Base-by-base conservation (phyloP, 2,888 invertebrate genomes). In the Melieria omissa region DNA sequence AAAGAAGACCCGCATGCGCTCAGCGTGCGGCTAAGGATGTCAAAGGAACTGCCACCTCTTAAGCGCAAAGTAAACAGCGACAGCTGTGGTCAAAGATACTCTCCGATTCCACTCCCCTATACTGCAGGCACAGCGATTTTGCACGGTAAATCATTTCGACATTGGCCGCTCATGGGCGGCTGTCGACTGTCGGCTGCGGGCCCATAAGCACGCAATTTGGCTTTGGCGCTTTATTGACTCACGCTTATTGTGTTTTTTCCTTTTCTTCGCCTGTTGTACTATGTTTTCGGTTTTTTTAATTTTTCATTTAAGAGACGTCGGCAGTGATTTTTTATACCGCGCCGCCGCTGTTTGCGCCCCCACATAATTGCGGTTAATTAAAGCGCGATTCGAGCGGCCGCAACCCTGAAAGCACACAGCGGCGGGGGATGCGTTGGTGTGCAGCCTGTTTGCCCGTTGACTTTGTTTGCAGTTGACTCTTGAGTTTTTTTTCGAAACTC, bases 331-430 rank as follows among this genome's bases (percentile, higher is more conserved):
- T 67, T 67, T 60, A 67, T 67, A 4, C 46, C 10, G 47, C 14
- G 55, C 63, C 10, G 29, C 29, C 29, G 72, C 73, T 47, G 74
- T 70, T 77, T 79, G 76, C 77, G 78, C 78, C 79, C 80, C 81
- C 80, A 79, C 80, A 80, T 82, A 83, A 83, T 83, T 82, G 82
- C 78, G 83, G 82, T 82, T 82, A 82, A 82, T 82, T 82, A 83
- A 83, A 81, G 78, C 76, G 79, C 76, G 79, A 76, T 79, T 80
- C 41, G 42, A 8, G 4, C 12, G 9, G 29, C 57, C 10, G 41
- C 57, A 57, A 63, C 55, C 54, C 47, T 9, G 29, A 29, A 29
- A 29, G 29, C 29, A 29, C 2, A 3, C 2, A 29, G 29, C 29
- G 1, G 29, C 29, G 2, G 29, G 9, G 46, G n/a, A 29, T 5